These are phyloP conservation scores for Caloenas nicobarica DNA, from an alignment of 2,113 vertebrate species.

Conservation along the genomic window DNA sequence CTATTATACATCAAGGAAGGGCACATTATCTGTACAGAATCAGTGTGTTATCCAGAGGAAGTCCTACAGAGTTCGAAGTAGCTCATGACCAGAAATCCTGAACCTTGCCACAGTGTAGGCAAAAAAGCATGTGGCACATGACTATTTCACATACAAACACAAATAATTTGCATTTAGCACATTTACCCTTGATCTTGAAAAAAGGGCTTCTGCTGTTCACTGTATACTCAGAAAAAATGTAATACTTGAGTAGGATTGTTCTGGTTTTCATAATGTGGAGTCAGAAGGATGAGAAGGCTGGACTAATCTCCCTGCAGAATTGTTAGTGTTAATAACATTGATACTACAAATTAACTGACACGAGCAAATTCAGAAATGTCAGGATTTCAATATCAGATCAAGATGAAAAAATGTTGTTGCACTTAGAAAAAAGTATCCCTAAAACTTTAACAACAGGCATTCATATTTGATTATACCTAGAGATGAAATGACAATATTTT, in stretches of 20 bases:
- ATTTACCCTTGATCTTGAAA: neutral
- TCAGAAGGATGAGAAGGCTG: neutral
- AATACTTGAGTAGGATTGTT: neutral
- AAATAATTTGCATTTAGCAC: neutral
- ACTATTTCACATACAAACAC: neutral
- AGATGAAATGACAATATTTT: neutral
- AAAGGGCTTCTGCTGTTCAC: neutral
- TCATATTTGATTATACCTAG: neutral
- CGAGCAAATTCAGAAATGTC: neutral
- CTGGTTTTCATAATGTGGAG: neutral
- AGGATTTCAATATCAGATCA: neutral
- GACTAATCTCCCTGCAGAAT: neutral
- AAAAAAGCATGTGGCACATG: neutral
- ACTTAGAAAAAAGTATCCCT: neutral
- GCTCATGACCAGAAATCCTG: neutral
- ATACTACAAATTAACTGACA: neutral
- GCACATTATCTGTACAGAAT: neutral
- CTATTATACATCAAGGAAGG: neutral
- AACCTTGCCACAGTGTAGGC: neutral
- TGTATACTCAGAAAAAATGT: neutral
- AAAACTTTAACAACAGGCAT: neutral
- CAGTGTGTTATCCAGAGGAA: neutral
- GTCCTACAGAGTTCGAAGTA: neutral
- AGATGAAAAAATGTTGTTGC: neutral
- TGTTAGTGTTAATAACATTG: neutral